Evolutionary conservation across 2,888 invertebrate genomes (phyloP).

Genomic region (Coleophora flavipennella): DNA sequence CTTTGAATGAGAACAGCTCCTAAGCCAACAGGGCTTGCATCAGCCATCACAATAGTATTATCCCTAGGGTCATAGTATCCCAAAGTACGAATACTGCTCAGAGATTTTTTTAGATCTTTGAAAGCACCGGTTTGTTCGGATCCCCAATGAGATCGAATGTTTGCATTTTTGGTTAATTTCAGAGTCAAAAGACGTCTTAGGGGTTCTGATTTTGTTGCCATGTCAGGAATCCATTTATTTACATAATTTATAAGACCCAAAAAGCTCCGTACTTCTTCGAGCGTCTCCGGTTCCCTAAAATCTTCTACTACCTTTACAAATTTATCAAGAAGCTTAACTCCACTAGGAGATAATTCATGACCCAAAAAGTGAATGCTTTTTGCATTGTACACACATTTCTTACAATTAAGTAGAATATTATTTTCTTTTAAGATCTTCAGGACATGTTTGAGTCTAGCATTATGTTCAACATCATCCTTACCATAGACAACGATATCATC

Average conservation of each 20-base stretch:
- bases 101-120: background rate
- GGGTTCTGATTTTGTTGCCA: conserved; percentile 18
- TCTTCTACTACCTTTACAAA: conserved; percentile 12
- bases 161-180: conserved; percentile 6
- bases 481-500: too few species aligned
- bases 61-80: conserved; percentile 11
- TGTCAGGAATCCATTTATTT: conserved; percentile 19
- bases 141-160: conserved; percentile 11
- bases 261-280: conserved; percentile 23
- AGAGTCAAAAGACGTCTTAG: conserved; percentile 8
- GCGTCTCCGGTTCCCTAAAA: conserved; percentile 14
- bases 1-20: conserved; percentile 16
- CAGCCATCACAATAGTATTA: conserved; percentile 16
- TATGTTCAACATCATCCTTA: too few species aligned
- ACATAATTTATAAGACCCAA: conserved; percentile 20
- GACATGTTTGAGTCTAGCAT: conserved; percentile 7
- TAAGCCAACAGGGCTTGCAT: conserved; percentile 18
- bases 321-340: conserved; percentile 16
- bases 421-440: too few species aligned
- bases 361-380: conserved; percentile 13
- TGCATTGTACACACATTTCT: conserved; percentile 13
- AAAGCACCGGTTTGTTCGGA: conserved; percentile 5
- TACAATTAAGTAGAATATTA: too few species aligned
- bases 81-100: background rate
- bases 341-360: conserved; percentile 12